Evolutionary conservation across 2,797 vertebrate species (phyloP), one percentile per base, ranked within the genome.

Genomic region (Sebastes hubbsi): DNA sequence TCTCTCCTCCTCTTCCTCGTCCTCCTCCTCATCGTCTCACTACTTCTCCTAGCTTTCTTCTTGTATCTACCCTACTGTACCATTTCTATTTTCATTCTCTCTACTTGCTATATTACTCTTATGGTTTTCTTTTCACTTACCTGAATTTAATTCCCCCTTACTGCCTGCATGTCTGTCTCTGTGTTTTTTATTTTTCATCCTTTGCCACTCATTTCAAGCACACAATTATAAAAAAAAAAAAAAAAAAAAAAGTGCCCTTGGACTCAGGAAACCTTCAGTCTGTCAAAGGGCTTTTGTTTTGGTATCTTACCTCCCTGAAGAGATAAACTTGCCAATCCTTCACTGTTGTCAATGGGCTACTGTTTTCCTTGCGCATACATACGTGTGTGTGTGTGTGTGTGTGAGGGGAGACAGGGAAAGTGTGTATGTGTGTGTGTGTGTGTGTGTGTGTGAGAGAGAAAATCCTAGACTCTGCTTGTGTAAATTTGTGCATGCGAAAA

Each of bases 231-330:
- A n/a, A n/a, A 52, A 79, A 16, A 38, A 36, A n/a, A n/a, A 52
- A 79, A 16, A 38, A 36, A 16, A 42, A 16, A 62, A 7, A 42
- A 8, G 52, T 64, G 78, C 78, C 85, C 88, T 85, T 86, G 83
- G 75, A 77, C 81, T 72, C 32, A 12, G 69, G 56, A 68, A 69
- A 58, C 61, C 69, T 61, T 49, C 49, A 22, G 29, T 72, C 30
- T 78, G 74, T 81, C 82, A 85, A 64, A 71, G 73, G 80, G 72
- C 59, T 70, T 75, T 84, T 86, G 82, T 89, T 84, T 74, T 46
- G 64, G 56, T 72, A 66, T 83, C 84, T 60, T 30, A 16, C 60
- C 58, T 75, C 66, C 77, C 77, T 36, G 32, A 73, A 68, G 22
- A 78, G 66, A 87, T 85, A 81, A 71, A 81, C 52, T 46, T 42